A percentile compares a stretch with the other conserved stretches of the same genome.
Conservation (phyloP, 1,140 invertebrate species). For the Homarus americanus region DNA sequence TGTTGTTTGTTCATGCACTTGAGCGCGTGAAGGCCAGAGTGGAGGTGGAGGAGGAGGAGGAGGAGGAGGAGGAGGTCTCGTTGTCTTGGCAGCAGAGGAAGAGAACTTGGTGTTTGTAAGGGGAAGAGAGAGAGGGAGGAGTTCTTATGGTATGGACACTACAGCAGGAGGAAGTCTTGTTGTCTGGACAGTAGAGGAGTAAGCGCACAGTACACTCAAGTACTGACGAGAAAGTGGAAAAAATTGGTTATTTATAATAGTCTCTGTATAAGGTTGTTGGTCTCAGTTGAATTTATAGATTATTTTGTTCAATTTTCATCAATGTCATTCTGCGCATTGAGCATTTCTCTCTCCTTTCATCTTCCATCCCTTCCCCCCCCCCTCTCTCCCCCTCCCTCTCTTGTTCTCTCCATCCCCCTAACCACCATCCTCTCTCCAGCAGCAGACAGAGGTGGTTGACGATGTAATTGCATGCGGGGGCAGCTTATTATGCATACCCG, state of each 20-base stretch:
- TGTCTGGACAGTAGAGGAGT: neutral
- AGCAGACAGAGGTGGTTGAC: neutral
- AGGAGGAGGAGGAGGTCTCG: neutral
- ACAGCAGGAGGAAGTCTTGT: too few species aligned
- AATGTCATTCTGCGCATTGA: too few species aligned
- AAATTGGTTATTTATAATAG: too few species aligned
- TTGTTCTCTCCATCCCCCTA: neutral
- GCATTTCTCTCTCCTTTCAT: too few species aligned
- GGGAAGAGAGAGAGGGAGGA: too few species aligned
- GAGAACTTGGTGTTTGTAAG: neutral
- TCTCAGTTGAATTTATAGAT: too few species aligned
- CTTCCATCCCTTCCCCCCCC: neutral
- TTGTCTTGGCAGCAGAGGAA: neutral
- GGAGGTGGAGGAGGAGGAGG: neutral
- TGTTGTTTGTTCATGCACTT: constrained; percentile 30
- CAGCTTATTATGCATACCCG: neutral
- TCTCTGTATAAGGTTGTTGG: too few species aligned
- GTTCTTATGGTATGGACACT: too few species aligned
- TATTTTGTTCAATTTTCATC: too few species aligned
- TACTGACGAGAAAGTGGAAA: too few species aligned
- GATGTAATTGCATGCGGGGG: neutral
- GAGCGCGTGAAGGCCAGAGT: neutral
- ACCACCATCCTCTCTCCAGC: neutral
- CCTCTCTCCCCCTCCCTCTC: neutral
- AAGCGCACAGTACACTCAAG: too few species aligned